Conservation (phyloP, 2,888 invertebrate species). For the Metellina segmentata region DNA sequence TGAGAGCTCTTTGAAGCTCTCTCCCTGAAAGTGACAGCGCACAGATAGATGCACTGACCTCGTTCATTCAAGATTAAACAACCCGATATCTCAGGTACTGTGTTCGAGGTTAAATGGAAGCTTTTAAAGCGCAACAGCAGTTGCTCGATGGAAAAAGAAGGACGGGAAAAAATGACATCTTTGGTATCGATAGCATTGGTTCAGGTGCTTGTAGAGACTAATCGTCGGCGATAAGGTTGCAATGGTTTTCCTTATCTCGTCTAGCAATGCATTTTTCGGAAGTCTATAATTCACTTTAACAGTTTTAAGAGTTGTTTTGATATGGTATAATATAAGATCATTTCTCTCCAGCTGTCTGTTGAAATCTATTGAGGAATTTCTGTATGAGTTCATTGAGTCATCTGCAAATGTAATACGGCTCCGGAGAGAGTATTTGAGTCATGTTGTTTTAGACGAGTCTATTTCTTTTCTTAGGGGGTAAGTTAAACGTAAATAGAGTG, state of each 20-base stretch:
- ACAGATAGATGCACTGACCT: neutral
- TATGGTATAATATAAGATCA: neutral
- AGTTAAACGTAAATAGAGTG: too few relatives aligned
- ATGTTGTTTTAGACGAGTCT: too few relatives aligned
- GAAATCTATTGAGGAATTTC: neutral
- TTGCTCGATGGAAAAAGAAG: neutral
- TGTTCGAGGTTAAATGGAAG: neutral
- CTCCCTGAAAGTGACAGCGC: neutral
- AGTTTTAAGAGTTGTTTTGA: neutral
- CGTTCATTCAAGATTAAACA: neutral
- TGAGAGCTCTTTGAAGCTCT: slow-evolving; percentile 8
- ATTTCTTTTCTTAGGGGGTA: too few relatives aligned
- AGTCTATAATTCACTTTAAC: neutral
- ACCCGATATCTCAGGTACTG: neutral
- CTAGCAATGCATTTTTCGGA: neutral
- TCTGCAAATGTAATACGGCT: too few relatives aligned
- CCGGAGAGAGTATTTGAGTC: too few relatives aligned
- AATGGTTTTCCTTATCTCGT: neutral
- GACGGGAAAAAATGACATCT: too few relatives aligned
- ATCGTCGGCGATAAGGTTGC: neutral
- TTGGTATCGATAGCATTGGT: neutral
- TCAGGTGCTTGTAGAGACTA: neutral
- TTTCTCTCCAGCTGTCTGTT: neutral
- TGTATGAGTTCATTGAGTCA: too few relatives aligned
- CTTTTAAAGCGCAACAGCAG: neutral